Evolutionary conservation across 1,140 invertebrate genomes (phyloP).

Genomic region (Nephila pilipes): DNA sequence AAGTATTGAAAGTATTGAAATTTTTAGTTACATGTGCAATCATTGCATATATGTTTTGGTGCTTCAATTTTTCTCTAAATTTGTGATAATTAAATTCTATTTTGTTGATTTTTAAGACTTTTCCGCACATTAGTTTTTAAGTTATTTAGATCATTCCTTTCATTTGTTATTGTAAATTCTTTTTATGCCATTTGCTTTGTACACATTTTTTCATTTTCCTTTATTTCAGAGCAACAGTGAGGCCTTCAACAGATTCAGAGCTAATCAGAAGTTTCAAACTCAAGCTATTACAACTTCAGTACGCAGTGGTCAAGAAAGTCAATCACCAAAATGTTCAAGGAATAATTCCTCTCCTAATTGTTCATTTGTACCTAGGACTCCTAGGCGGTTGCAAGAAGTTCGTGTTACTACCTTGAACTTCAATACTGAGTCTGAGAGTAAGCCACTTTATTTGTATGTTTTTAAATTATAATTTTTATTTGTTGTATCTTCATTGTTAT

Average conservation of each 20-base stretch:
- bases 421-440: background rate
- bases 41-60: background rate
- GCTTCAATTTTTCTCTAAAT: background rate
- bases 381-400: background rate
- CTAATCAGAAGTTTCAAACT: conserved; percentile 6
- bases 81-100: background rate
- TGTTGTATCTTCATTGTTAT: too few species aligned
- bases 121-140: too few species aligned
- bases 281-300: background rate
- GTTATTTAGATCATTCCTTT: background rate
- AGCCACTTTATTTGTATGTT: background rate
- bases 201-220: background rate
- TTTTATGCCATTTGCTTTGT: background rate
- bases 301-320: background rate
- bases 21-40: background rate
- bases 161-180: background rate
- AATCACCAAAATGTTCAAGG: background rate
- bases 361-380: background rate
- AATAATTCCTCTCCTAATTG: background rate
- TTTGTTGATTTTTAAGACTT: background rate
- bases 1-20: background rate
- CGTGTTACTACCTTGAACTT: conserved; percentile 38
- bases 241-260: background rate
- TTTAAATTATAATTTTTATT: background rate
- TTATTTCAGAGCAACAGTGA: background rate